Base-by-base conservation (phyloP, 2,113 vertebrate species). In the Rafetus swinhoei region DNA sequence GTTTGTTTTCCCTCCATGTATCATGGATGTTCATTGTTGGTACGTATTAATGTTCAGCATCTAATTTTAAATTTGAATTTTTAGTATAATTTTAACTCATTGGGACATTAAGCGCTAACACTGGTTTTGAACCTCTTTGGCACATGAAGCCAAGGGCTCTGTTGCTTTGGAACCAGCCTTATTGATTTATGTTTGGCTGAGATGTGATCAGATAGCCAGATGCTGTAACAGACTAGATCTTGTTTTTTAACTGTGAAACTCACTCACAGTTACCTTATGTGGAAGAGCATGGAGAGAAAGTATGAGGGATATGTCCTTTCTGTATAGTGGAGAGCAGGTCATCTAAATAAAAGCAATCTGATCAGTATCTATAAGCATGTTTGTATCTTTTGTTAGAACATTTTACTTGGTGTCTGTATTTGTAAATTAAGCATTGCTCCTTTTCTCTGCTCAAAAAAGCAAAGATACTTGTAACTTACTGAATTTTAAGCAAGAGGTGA, bases 41-140 rank as follows among this genome's bases (percentile, higher is more conserved):
- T 18, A 12, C 13, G 2, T 12, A 21, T 22, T 80, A 80, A 55
- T n/a, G 29, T 50, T 22, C 53, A 80, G 52, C 27, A 9, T 80
- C 79, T 2, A 35, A 3, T 1, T 79, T 60, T 79, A 0, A 8
- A 0, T 8, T 6, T 24, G 0, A 0, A 1, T 4, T 4, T 57
- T 24, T 2, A 0, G n/a, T 9, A 9, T 0, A 1, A 10, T 2
- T 1, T 3, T 29, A 27, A 2, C 59, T 54, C 11, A 0, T 0
- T 1, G 54, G 52, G 50, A 12, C 69, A 60, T 93, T 0, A 76
- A 76, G 72, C 45, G 35, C 39, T 76, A 39, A 76, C 72, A 69
- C 14, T 50, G 11, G 45, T 50, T 45, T 13, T 77, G 74, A 27
- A 0, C 9, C 35, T 0, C 60, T 39, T 80, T 54, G 50, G 52